phyloP scores from a whole-genome alignment of 2,888 invertebrate genomes.

The Eristalinus aeneus region DNA sequence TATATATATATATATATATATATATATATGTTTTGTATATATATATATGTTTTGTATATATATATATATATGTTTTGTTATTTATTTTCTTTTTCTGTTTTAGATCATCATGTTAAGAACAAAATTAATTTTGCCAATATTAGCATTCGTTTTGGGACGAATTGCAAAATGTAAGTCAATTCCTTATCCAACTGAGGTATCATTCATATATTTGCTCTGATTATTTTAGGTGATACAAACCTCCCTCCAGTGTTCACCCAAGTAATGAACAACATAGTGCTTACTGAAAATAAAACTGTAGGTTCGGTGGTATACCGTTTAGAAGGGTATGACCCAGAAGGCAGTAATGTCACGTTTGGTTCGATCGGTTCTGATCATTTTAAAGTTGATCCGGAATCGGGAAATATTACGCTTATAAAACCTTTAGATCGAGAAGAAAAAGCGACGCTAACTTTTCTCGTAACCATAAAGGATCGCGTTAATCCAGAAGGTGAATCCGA shows the following conservation, averaged over 20 bases:
- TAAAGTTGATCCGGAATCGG: constrained; percentile 88
- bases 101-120: constrained; percentile 47
- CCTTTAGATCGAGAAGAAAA: constrained; percentile 92
- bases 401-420: constrained; percentile 89
- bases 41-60: background rate
- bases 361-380: constrained; percentile 91
- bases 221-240: constrained; percentile 81
- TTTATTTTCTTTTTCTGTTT: constrained; percentile 3
- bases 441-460: constrained; percentile 89
- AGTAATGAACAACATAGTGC: constrained; percentile 88
- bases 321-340: constrained; percentile 91
- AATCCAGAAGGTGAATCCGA: constrained; percentile 82
- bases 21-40: no score
- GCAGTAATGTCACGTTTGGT: constrained; percentile 85
- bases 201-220: background rate
- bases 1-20: no score
- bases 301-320: constrained; percentile 90
- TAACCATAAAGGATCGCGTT: constrained; percentile 90
- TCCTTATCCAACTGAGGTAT: background rate
- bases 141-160: constrained; percentile 30
- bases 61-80: background rate
- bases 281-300: constrained; percentile 90
- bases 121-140: constrained; percentile 18
- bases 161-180: constrained; percentile 51
- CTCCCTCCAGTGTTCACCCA: constrained; percentile 87